A percentile compares a stretch with the other conserved stretches of the same genome.
Conservation (phyloP, 2,113 vertebrate species). For the Bagarius yarrelli region DNA sequence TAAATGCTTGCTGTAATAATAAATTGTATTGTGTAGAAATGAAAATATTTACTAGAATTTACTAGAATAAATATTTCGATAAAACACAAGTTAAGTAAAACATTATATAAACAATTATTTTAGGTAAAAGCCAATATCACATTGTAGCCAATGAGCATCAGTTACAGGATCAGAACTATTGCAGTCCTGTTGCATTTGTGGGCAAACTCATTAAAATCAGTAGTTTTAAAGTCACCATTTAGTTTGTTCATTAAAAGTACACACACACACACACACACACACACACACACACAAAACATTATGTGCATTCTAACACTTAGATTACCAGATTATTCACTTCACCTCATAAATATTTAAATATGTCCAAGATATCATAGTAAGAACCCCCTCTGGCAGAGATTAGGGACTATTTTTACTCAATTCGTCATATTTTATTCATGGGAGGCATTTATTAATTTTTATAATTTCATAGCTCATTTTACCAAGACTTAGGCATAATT, state of each 20-base stretch:
- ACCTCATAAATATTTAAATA: slow-evolving; percentile 52
- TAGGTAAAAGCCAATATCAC: slow-evolving; percentile 31
- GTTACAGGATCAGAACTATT: neutral
- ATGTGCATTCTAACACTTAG: slow-evolving; percentile 44
- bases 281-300: slow-evolving; percentile 43
- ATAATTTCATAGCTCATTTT: slow-evolving; percentile 46
- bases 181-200: neutral
- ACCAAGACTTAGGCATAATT: slow-evolving; percentile 39
- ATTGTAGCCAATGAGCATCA: neutral
- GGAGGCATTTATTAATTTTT: slow-evolving; percentile 49
- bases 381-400: slow-evolving; percentile 53
- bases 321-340: slow-evolving; percentile 50
- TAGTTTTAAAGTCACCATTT: neutral
- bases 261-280: slow-evolving; percentile 31
- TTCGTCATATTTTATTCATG: slow-evolving; percentile 58
- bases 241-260: slow-evolving; percentile 22
- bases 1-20: neutral
- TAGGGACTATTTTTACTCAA: slow-evolving; percentile 55
- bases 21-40: neutral
- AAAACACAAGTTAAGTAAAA: neutral
- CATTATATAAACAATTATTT: slow-evolving; percentile 6
- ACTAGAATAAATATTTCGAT: neutral
- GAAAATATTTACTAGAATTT: no score
- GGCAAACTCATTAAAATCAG: neutral
- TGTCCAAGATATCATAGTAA: slow-evolving; percentile 51